Evolutionary conservation across 1,140 invertebrate species (phyloP).

Genomic region (Diorhabda elongata): DNA sequence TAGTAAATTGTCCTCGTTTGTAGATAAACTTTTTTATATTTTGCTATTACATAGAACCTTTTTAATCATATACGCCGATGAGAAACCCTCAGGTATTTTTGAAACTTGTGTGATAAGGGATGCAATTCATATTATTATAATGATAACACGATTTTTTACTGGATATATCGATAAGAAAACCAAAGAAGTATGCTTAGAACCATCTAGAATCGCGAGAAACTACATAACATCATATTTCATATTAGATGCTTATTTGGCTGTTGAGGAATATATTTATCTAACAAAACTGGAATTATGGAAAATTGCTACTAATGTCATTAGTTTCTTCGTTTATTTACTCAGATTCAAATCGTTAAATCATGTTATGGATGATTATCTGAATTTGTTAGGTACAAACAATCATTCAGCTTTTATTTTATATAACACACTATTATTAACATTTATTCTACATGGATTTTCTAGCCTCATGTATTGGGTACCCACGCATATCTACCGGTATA

Average conservation of each 20-base stretch:
- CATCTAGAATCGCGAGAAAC: slow-evolving; percentile 13
- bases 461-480: neutral
- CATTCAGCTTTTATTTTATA: slow-evolving; percentile 15
- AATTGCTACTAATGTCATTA: neutral
- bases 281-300: neutral
- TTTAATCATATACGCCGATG: neutral
- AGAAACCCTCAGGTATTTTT: neutral
- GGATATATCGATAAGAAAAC: slow-evolving; percentile 23
- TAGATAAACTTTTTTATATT: slow-evolving; percentile 21
- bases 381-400: slow-evolving; percentile 12
- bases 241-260: slow-evolving; percentile 8
- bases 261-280: neutral
- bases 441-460: neutral
- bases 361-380: neutral
- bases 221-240: slow-evolving; percentile 24
- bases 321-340: neutral
- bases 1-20: slow-evolving; percentile 18
- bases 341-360: neutral
- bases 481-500: neutral
- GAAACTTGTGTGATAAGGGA: neutral
- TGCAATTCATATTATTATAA: neutral
- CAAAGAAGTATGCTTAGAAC: slow-evolving; percentile 21
- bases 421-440: slow-evolving; percentile 9
- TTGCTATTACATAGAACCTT: neutral
- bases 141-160: slow-evolving; percentile 14